Conservation (phyloP, 2,888 invertebrate species). For the Adelognathus sp. region DNA sequence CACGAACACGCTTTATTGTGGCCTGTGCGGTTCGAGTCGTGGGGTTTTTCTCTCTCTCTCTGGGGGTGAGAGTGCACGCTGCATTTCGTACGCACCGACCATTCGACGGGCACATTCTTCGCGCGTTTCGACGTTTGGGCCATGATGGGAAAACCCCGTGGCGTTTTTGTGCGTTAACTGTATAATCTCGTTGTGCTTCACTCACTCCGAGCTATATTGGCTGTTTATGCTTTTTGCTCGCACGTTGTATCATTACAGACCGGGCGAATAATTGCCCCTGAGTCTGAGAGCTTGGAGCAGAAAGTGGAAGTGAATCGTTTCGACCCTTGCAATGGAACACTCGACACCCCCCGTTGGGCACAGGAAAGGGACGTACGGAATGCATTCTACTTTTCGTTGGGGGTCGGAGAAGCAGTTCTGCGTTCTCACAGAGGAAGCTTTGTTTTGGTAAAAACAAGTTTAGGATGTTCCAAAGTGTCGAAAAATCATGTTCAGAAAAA, state of each 20-base stretch:
- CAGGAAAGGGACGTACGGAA: slow-evolving; percentile 28
- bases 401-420: too few species aligned
- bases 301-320: slow-evolving; percentile 9
- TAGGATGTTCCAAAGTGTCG: too few species aligned
- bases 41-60: slow-evolving; percentile 10
- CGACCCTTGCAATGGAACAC: not conserved
- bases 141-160: not conserved
- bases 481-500: too few species aligned
- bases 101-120: slow-evolving; percentile 50
- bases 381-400: too few species aligned
- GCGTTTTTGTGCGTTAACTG: not conserved
- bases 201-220: not conserved
- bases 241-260: slow-evolving; percentile 30
- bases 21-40: not conserved
- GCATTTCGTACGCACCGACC: slow-evolving; percentile 10
- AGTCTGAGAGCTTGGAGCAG: slow-evolving; percentile 1
- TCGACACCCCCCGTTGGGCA: not conserved
- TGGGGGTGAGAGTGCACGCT: too few species aligned
- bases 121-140: slow-evolving; percentile 18
- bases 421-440: too few species aligned
- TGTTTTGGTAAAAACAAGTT: too few species aligned
- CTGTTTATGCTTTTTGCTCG: not conserved
- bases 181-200: not conserved
- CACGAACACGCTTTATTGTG: not conserved
- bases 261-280: slow-evolving; percentile 30